Percentiles rank a stretch among this genome's conserved stretches.
Evolutionary conservation across 2,888 invertebrate species (phyloP).

Genomic region (Maniola hyperantus): DNA sequence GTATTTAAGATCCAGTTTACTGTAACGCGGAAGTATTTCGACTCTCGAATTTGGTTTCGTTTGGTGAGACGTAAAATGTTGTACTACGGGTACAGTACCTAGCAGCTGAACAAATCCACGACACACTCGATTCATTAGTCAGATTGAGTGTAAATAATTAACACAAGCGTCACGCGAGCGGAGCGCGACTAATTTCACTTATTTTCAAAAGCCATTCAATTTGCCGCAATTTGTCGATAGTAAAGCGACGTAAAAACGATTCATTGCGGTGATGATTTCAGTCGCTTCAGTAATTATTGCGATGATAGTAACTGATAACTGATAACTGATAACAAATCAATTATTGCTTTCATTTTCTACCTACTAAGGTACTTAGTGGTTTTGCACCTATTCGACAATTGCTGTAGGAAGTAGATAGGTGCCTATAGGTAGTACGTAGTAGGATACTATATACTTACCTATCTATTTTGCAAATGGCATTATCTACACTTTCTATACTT

Average conservation of each 20-base stretch:
- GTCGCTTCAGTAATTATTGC: background rate
- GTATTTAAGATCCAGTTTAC: too few relatives aligned
- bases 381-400: background rate
- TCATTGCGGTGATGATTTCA: constrained; percentile 8
- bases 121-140: constrained; percentile 16
- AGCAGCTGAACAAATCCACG: background rate
- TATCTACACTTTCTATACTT: too few relatives aligned
- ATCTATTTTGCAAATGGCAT: too few relatives aligned
- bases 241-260: background rate
- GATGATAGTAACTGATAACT: too few relatives aligned
- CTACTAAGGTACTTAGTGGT: constrained; percentile 24
- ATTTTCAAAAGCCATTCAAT: constrained; percentile 19
- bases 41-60: too few relatives aligned
- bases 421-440: too few relatives aligned
- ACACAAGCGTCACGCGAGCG: background rate
- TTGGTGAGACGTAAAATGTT: too few relatives aligned
- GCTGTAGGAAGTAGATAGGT: too few relatives aligned
- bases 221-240: constrained; percentile 11
- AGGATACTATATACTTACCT: too few relatives aligned
- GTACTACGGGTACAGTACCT: too few relatives aligned
- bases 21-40: too few relatives aligned
- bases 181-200: background rate
- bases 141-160: constrained; percentile 20
- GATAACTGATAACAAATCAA: constrained; percentile 16
- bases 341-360: constrained; percentile 8